Evolutionary conservation across 2,888 invertebrate genomes (phyloP).

Genomic region (Hedya salicella): DNA sequence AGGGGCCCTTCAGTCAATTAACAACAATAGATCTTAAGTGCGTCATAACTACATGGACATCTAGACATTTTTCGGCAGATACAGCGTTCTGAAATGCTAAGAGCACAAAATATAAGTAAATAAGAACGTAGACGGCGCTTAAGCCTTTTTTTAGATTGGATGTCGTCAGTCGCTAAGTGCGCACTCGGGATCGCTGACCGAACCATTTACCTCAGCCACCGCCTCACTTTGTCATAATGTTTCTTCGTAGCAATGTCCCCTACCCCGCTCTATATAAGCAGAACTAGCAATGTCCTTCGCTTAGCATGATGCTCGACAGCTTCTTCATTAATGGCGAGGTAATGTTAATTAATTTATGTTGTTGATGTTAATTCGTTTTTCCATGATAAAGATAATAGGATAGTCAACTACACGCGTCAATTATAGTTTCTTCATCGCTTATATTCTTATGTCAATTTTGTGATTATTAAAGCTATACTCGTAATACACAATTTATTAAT

Average conservation of each 20-base stretch:
- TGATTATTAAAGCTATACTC: too few species aligned
- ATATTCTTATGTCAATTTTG: too few species aligned
- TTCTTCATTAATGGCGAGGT: not conserved
- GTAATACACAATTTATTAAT: too few species aligned
- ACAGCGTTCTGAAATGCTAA: not conserved
- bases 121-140: not conserved
- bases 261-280: constrained; percentile 16
- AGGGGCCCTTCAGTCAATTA: constrained; percentile 1
- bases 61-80: constrained; percentile 4
- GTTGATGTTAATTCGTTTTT: not conserved
- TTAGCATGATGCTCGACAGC: not conserved
- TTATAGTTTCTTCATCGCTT: not conserved
- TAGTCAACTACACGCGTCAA: not conserved
- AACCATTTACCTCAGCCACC: constrained; percentile 35
- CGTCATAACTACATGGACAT: not conserved
- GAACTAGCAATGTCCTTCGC: constrained; percentile 15
- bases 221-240: constrained; percentile 41
- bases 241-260: constrained; percentile 23
- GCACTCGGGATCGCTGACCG: constrained; percentile 39
- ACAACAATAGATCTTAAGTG: constrained; percentile 3
- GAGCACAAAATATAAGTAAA: not conserved
- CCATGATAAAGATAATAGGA: not conserved
- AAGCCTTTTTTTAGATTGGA: constrained; percentile 5
- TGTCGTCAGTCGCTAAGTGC: constrained; percentile 19
- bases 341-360: not conserved